These are phyloP conservation scores for Drosophila barbarae DNA, from an alignment of 2,888 invertebrate species.

Conservation along the genomic window DNA sequence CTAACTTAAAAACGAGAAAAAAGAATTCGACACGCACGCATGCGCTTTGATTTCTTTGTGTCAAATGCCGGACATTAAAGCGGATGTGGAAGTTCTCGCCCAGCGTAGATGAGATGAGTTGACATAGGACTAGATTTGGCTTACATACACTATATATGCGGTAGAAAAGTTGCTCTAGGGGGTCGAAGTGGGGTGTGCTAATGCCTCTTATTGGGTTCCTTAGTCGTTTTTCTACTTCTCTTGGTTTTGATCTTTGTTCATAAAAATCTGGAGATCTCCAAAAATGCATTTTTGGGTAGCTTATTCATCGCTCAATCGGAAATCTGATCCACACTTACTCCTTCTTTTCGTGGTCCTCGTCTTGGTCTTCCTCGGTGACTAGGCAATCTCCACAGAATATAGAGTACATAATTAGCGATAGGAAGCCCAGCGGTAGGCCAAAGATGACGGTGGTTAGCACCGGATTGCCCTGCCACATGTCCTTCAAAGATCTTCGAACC, in stretches of 20 bases:
- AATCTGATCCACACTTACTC: slow-evolving; percentile 71
- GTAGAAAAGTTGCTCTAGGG: slow-evolving; percentile 53
- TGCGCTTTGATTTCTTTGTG: slow-evolving; percentile 18
- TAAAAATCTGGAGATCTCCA: slow-evolving; percentile 3
- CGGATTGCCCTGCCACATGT: slow-evolving; percentile 96
- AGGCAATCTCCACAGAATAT: slow-evolving; percentile 97
- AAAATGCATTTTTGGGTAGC: slow-evolving; percentile 14
- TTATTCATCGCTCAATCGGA: neutral
- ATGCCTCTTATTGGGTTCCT: slow-evolving; percentile 1
- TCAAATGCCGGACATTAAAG: slow-evolving; percentile 21
- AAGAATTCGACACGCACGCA: slow-evolving; percentile 10
- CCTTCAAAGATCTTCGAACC: slow-evolving; percentile 86
- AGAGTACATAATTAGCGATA: slow-evolving; percentile 96
- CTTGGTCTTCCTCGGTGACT: slow-evolving; percentile 90
- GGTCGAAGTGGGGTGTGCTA: slow-evolving; percentile 36
- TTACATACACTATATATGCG: slow-evolving; percentile 35
- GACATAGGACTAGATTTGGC: slow-evolving; percentile 71
- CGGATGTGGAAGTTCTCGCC: slow-evolving; percentile 14
- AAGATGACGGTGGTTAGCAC: slow-evolving; percentile 95
- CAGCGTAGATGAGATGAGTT: slow-evolving; percentile 28
- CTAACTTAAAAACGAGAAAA: slow-evolving; percentile 59
- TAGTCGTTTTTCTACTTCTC: slow-evolving; percentile 2
- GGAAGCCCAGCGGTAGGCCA: slow-evolving; percentile 95
- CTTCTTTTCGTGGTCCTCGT: slow-evolving; percentile 80
- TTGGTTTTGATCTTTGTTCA: slow-evolving; percentile 14